phyloP scores from a whole-genome alignment of 1,140 invertebrate species.

The Drosophila melanogaster region Release_6_plus_ISO1_MT NT_033777.3:26903001-26903500 shows the following conservation, averaged over 20 bases:
- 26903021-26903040: conserved; percentile 78
- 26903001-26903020: conserved; percentile 82
- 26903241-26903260: conserved; percentile 2
- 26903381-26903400: conserved; percentile 64
- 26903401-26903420: conserved; percentile 73
- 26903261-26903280: conserved; percentile 43
- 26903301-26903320: conserved; percentile 55
- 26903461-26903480: not conserved
- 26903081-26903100: conserved; percentile 66
- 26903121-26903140: conserved; percentile 61
- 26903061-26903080: conserved; percentile 71
- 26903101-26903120: conserved; percentile 75
- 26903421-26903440: conserved; percentile 44
- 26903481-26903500: conserved; percentile 3
- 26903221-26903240: conserved; percentile 1
- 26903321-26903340: conserved; percentile 65
- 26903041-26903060: conserved; percentile 48
- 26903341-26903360: conserved; percentile 16
- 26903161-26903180: conserved; percentile 38
- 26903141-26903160: not conserved
- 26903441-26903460: conserved; percentile 79
- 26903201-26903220: conserved; percentile 25
- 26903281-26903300: conserved; percentile 74
- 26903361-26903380: conserved; percentile 19
- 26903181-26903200: conserved; percentile 73